Evolutionary conservation across 2,888 invertebrate genomes (phyloP), one percentile per base, ranked within the genome.

Genomic region (Dicycla oo): DNA sequence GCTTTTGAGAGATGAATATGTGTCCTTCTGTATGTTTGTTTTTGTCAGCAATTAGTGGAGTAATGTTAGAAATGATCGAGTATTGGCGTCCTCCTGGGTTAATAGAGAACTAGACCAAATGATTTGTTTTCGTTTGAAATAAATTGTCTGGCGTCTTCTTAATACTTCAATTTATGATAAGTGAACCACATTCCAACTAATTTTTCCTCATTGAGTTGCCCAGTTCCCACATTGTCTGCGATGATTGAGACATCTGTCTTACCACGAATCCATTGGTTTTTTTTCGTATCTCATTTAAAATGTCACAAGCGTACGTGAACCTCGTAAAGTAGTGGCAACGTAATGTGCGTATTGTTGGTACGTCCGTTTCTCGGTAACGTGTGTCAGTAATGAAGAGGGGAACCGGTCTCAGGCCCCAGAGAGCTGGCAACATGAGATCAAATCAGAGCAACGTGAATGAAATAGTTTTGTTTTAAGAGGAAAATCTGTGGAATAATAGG

Each of bases 301-400:
- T 76, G 69, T 77, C 63, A 68, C 78, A 64, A 66, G 71, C 74
- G 72, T 80, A 57, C 75, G 64, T 62, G 64, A 43, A 70, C 60
- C 75, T 82, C 70, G 73, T 80, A 73, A 84, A 74, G 69, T 83
- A 69, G 72, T 73, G 75, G 69, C 49, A 73, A 72, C 40, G 74
- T 73, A 69, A 64, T 71, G 69, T 69, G 77, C 69, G 80, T 84
- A 80, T 72, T 77, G 75, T 80, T 73, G 69, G 74, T 78, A 78
- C 69, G 58, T 73, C 57, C 78, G 65, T 74, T 82, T 80, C 80
- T 82, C 53, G 43, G 81, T 84, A 82, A 78, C 64, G 79, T 83
- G 80, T 81, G 84, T 81, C 75, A 70, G 88, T 93, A 92, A 93
- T 93, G 90, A 93, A 93, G 91, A 92, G 88, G 78, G 73, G 86